Base-by-base conservation (phyloP, 1,140 invertebrate genomes). In the Drepana arcuata region DNA sequence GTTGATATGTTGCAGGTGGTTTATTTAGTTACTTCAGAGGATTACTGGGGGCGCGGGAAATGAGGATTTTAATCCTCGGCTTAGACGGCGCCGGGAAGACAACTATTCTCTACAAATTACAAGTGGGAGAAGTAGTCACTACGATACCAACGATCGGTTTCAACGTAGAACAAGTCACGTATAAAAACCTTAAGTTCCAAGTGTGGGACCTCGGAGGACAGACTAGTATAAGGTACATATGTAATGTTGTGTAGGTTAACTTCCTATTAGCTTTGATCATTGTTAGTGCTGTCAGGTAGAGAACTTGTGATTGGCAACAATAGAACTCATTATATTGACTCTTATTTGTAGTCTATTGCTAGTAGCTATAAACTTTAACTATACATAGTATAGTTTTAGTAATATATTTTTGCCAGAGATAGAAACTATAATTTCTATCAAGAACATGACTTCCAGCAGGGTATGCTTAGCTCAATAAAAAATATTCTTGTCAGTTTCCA, bases 81-180 rank as follows among this genome's bases (percentile, higher is more conserved):
- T 86, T 99, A 37, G 98, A 99, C 83, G 97, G 97, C 36, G 95
- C 95, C 71, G 96, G 96, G 47, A 99, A 99, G 88, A 99, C 98
- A 5, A 99, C 98, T 33, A 99, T 99, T 84, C 85, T 99, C 25
- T 99, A 99, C 84, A 93, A 94, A 84, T 86, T 99, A 60, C 97
- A 99, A 89, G 98, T 99, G 42, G 98, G 98, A 12, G 97, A 99
- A 88, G 97, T 99, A 29, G 97, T 99, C 1, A 99, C 97, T n/a
- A 99, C 98, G 14, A 98, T 99, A 83, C 82, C 82, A 9, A 99
- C 96, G 6, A 98, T 98, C 72, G 96, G 96, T n/a, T 97, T 97
- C 78, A 98, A 98, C 85, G 96, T 98, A 59, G 95, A 97, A 84
- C 95, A 97, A 90, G 95, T 97, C 28, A 95, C 93, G 57, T 97